A percentile compares a stretch with the other conserved stretches of the same genome.
phyloP scores from a whole-genome alignment of 2,113 vertebrate genomes.

The Synodontis membranacea region DNA sequence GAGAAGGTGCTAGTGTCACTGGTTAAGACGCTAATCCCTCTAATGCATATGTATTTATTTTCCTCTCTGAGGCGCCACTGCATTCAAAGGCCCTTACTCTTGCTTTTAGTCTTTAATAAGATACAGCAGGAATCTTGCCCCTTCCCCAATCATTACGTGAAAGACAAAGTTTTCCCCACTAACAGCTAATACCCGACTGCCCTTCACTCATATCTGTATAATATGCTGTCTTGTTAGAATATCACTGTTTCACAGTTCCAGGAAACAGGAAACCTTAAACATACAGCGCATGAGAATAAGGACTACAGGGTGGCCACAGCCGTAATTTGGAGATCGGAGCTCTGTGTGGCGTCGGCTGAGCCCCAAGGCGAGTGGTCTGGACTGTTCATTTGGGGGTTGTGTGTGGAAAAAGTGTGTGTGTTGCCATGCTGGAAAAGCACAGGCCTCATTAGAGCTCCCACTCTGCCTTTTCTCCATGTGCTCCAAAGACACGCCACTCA shows the following conservation, averaged over 20 bases:
- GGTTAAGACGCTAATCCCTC: background rate
- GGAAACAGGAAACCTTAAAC: constrained; percentile 37
- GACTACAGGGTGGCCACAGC: constrained; percentile 31
- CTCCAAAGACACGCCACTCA: background rate
- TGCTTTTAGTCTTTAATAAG: background rate
- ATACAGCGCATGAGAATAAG: constrained; percentile 47
- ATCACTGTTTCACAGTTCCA: constrained; percentile 17
- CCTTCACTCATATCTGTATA: background rate
- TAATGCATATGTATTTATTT: constrained; percentile 15
- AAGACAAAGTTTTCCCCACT: background rate
- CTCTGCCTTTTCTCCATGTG: background rate
- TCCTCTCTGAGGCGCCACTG: constrained; percentile 24
- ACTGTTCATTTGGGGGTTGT: constrained; percentile 16
- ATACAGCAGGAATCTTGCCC: constrained; percentile 5
- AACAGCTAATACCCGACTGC: background rate
- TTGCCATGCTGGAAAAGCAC: background rate
- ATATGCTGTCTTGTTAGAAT: constrained; percentile 18
- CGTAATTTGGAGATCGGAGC: constrained; percentile 42
- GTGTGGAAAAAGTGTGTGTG: constrained; percentile 13
- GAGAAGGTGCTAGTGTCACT: constrained; percentile 40
- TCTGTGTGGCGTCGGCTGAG: constrained; percentile 18
- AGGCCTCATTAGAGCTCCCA: constrained; percentile 1
- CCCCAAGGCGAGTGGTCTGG: constrained; percentile 8
- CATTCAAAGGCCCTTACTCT: constrained; percentile 12
- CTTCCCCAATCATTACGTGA: background rate